Base-by-base conservation (phyloP, 2,797 vertebrate species). In the Enteromius trimaculatus region DNA sequence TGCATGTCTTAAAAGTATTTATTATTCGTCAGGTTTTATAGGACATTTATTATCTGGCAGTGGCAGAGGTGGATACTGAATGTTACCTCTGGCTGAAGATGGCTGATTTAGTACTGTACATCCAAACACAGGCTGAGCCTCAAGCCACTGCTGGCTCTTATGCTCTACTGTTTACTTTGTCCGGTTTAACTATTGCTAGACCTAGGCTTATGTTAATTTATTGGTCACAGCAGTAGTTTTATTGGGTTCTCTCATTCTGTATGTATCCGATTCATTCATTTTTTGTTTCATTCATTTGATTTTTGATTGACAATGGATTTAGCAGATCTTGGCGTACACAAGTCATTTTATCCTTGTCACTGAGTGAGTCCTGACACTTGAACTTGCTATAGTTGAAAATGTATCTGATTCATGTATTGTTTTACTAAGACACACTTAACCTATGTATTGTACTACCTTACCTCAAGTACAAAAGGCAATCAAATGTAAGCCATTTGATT, bases 301-400 rank as follows among this genome's bases (percentile, higher is more conserved):
- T 72, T 66, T 75, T 26, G 37, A 49, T 37, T 19, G 69, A 78
- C 26, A 42, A 42, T 72, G 77, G 81, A 66, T 85, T 77, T 70
- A 74, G 26, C 42, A 66, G 62, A 85, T 60, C 71, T 77, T 80
- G 68, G 83, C 60, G 47, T 37, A 75, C 64, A 74, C 69, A 31
- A 81, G 49, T 81, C n/a, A 82, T 86, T 82, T 84, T 60, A 39
- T 78, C 79, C n/a, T 74, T 80, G 84, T 87, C 90, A 87, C 88
- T 89, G 86, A 91, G 83, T 83, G 86, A 92, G 90, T 93, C 93
- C 93, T 93, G 92, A 93, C 92, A 95, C 94, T 94, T 95, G 94
- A 95, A 95, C 84, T 70, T 85, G 69, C 83, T 86, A 92, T 89
- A 87, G 90, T 87, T 89, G 89, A 90, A 93, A 90, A 86, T 89